Evolutionary conservation across 2,888 invertebrate genomes (phyloP), one percentile per base, ranked within the genome.

Genomic region (Drepanosiphum platanoidis): DNA sequence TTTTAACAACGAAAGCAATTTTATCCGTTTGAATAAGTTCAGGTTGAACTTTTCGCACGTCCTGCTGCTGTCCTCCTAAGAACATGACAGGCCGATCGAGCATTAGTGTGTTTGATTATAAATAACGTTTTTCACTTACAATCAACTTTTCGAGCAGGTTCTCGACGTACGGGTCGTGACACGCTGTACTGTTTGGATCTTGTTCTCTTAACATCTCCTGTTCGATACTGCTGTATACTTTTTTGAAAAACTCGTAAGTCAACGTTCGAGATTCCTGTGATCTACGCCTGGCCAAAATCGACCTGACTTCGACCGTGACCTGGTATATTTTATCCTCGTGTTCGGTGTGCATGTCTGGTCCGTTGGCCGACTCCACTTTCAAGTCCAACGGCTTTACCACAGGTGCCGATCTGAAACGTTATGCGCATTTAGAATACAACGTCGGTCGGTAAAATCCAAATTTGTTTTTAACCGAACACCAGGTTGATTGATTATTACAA

Each of bases 191-290:
- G 36, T 84, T 84, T 0, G 84, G 84, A 27, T 84, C 75, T 5
- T 36, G 18, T 77, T 84, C 84, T 0, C 66, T 39, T 36, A 84
- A 61, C 84, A 84, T 84, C 15, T 84, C 84, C 13, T 84, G 84
- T 68, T 84, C 84, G 5, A 84, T 84, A 32, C 68, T 84, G 18
- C 30, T 36, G 30, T 77, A 77, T 13, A 84, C 18, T 8, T 9
- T 34, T 52, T 75, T 75, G 52, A 61, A 84, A 27, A 84, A 77
- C 13, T 84, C 34, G 15, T 68, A 52, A 7, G 84, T 52, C 34
- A 77, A 15, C 30, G n/a, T 39, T 27, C 84, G 52, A 1, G 27
- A 52, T 52, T 84, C 75, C 22, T 36, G 68, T 1, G 75, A 36
- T 8, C 13, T 84, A 15, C 84, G 66, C 36, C 36, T 68, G 0